Evolutionary conservation across 2,113 vertebrate species (phyloP).

Genomic region (Dipodomys stephensi): DNA sequence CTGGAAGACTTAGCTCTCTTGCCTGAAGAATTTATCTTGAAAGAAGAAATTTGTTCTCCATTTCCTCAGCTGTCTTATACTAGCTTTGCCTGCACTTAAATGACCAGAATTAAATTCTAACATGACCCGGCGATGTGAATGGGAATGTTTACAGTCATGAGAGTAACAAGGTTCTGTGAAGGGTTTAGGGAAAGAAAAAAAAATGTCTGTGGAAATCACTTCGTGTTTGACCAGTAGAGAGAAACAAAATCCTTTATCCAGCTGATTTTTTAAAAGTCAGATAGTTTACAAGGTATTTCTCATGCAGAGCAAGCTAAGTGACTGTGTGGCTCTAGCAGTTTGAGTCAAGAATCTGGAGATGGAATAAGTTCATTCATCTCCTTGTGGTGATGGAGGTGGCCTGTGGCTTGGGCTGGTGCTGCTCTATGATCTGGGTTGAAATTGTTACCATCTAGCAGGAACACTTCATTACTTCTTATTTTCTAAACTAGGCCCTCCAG

Average conservation of each 20-base stretch:
- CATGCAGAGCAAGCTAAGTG: background rate
- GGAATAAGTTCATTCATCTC: background rate
- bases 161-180: background rate
- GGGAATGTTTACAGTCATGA: background rate
- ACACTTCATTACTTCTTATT: background rate
- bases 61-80: background rate
- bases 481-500: background rate
- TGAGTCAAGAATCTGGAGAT: background rate
- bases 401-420: background rate
- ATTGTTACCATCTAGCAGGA: background rate
- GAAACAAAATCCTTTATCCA: background rate
- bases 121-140: background rate
- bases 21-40: background rate
- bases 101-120: background rate
- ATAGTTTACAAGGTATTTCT: background rate
- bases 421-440: background rate
- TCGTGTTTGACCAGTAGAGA: background rate
- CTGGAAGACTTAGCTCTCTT: background rate
- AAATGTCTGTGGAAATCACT: background rate
- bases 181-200: background rate
- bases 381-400: background rate
- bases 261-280: background rate
- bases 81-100: background rate
- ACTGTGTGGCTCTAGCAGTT: background rate
- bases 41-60: constrained; percentile 6